Evolutionary conservation across 2,797 vertebrate species (phyloP), one percentile per base, ranked within the genome.

Genomic region (Kryptolebias ocellatus): DNA sequence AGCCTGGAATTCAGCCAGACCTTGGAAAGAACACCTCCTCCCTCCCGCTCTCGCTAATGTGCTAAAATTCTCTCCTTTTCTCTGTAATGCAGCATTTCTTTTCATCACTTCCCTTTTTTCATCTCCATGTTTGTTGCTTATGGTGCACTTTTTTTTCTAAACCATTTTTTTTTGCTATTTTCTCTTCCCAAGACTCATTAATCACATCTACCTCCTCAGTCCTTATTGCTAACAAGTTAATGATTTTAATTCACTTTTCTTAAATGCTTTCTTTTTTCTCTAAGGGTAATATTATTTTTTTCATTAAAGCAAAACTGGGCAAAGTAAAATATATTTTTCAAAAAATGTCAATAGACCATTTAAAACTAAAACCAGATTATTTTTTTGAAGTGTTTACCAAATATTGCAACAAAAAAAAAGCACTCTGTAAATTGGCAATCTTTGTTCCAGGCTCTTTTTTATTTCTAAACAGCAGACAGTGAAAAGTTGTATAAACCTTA

Each of bases 1-100:
- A 75, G 76, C 70, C 83, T 94, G 92, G 93, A 93, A 88, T 87
- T 79, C 79, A 63, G 90, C 92, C 94, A 94, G 81, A 79, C 83
- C 83, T 80, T 73, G 87, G 87, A 87, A 89, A 80, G 85, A 90
- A 70, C 75, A 55, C 60, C 66, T 63, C 67, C 70, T 50, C 66
- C 69, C 51, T 69, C 60, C 70, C 66, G 67, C 70, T 50, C 66
- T 69, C 49, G 12, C 57, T 70, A 60, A 70, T 77, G 59, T 64
- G 52, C 77, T 64, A 70, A 67, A 82, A 72, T 70, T 83, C 65
- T 74, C 24, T 50, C 51, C 20, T 49, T 46, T 31, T 14, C 29
- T 63, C 71, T 65, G 45, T 53, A 54, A 65, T 58, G 20, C 69
- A 64, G 53, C 55, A 60, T 76, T 70, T 74, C 8, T 54, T 76